phyloP scores from a whole-genome alignment of 1,140 invertebrate species.

The Amyelois transitella region DNA sequence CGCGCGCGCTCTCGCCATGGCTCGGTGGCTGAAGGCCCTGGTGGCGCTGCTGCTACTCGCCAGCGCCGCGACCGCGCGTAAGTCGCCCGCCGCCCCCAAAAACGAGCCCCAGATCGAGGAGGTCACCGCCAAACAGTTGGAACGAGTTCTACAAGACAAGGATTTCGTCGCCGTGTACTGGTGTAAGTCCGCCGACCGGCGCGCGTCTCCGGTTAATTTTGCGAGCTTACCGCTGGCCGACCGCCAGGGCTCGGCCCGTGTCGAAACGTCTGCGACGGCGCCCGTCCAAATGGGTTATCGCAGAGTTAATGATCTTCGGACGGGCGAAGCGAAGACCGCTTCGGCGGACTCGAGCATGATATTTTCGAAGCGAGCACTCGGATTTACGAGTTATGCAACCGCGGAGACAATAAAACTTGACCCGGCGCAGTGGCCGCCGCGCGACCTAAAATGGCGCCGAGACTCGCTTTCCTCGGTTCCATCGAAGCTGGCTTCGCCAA shows the following conservation, averaged over 20 bases:
- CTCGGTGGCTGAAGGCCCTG: conserved; percentile 72
- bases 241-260: conserved; percentile 32
- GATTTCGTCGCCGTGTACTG: conserved; percentile 96
- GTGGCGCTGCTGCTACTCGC: conserved; percentile 48
- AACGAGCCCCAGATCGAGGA: conserved; percentile 91
- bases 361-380: conserved; percentile 43
- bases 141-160: conserved; percentile 89
- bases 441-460: conserved; percentile 68
- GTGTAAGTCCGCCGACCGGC: conserved; percentile 85
- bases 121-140: conserved; percentile 92
- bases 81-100: conserved; percentile 46
- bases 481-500: conserved; percentile 42
- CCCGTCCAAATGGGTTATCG: conserved; percentile 49
- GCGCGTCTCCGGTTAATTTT: conserved; percentile 22
- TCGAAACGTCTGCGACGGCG: conserved; percentile 43
- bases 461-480: conserved; percentile 59
- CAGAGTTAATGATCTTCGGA: conserved; percentile 54
- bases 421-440: conserved; percentile 46
- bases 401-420: conserved; percentile 70
- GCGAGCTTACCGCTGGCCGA: conserved; percentile 25
- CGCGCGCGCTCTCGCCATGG: conserved; percentile 74
- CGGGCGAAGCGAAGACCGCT: conserved; percentile 26
- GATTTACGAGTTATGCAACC: conserved; percentile 56
- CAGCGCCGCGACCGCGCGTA: conserved; percentile 55
- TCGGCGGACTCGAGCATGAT: conserved; percentile 33